Base-by-base conservation (phyloP, 2,113 vertebrate species). In the Crotalus horridus region DNA sequence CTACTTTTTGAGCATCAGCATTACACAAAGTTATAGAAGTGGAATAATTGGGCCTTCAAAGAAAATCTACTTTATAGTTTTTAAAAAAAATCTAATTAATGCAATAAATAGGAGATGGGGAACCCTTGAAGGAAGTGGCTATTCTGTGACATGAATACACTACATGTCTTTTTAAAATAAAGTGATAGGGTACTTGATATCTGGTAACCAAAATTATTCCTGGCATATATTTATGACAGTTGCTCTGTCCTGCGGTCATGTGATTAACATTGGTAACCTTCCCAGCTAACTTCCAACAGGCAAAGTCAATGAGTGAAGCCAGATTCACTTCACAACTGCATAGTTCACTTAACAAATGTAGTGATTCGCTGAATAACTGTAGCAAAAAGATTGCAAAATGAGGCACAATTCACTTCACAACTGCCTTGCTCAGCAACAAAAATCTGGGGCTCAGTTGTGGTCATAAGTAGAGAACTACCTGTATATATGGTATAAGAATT, bases 21-120 rank as follows among this genome's bases (percentile, higher is more conserved):
- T 17, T 43, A 43, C 0, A 3, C 33, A 43, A 21, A 81, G 74
- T 81, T 39, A 43, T 81, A 81, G 74, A 43, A 33, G 12, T 74
- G 29, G n/a, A 13, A 74, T 74, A 69, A 69, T 69, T n/a, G 91
- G 95, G 85, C 95, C 94, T 94, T 95, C 95, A 51, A n/a, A 55
- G 10, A 56, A 91, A 39, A 20, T 10, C 26, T 61, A 9, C 5
- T 54, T 81, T n/a, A 33, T n/a, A 43, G 12, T 85, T 81, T 85
- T 85, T 81, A 56, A 33, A 91, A 21, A 91, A 23, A 10, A 56
- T 17, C 12, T 46, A 90, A 53, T 46, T 61, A 6, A 11, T 91
- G 33, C 51, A 91, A 89, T 21, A 64, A 51, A 69, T 12, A 17
- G 17, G 26, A n/a, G 46, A 9, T 5, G 26, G 15, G 8, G 39